Evolutionary conservation across 1,140 invertebrate species (phyloP).

Genomic region (Orussus abietinus): DNA sequence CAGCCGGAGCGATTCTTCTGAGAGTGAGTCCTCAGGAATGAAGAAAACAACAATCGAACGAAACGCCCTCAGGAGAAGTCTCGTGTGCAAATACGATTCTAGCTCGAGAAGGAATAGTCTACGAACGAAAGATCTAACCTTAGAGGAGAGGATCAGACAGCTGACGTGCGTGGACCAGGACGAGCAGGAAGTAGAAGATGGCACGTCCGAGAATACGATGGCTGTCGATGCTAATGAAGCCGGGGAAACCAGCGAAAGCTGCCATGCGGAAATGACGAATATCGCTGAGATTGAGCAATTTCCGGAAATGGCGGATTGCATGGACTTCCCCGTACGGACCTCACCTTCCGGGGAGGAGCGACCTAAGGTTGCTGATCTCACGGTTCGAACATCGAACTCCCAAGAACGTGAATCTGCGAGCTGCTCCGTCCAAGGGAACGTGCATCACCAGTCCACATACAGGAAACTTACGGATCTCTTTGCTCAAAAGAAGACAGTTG

Average conservation of each 20-base stretch:
- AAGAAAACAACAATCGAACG: slow-evolving; percentile 68
- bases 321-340: slow-evolving; percentile 29
- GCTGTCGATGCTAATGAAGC: slow-evolving; percentile 17
- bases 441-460: slow-evolving; percentile 57
- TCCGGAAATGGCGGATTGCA: slow-evolving; percentile 7
- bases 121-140: slow-evolving; percentile 54
- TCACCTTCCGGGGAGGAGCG: slow-evolving; percentile 41
- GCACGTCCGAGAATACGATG: slow-evolving; percentile 14
- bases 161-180: slow-evolving; percentile 79
- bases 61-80: slow-evolving; percentile 65
- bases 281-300: no score
- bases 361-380: slow-evolving; percentile 16
- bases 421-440: slow-evolving; percentile 16
- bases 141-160: slow-evolving; percentile 76
- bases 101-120: slow-evolving; percentile 43
- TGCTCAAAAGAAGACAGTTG: slow-evolving; percentile 46
- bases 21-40: slow-evolving; percentile 57
- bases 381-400: slow-evolving; percentile 41
- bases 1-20: slow-evolving; percentile 41
- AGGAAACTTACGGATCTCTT: slow-evolving; percentile 67
- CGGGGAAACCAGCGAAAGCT: slow-evolving; percentile 3
- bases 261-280: slow-evolving; percentile 1
- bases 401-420: slow-evolving; percentile 47
- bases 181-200: slow-evolving; percentile 40
- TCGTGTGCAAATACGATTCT: slow-evolving; percentile 62